Conservation (phyloP, 2,113 vertebrate species). For the Notechis scutatus region DNA sequence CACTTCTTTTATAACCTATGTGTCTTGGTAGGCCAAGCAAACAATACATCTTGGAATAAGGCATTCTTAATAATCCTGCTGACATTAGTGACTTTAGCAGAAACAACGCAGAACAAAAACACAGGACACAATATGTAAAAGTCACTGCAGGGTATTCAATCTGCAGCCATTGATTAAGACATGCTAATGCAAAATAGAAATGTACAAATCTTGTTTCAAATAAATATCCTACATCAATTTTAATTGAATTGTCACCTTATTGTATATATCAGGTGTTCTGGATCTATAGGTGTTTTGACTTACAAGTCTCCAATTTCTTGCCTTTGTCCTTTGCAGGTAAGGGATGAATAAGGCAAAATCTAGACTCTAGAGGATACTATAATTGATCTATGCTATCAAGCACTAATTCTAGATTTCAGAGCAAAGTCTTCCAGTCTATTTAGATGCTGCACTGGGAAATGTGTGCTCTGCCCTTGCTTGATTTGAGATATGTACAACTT, state of each 20-base stretch:
- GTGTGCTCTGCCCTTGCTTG: not conserved
- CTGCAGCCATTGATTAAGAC: not conserved
- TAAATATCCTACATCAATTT: not conserved
- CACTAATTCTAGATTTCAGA: not conserved
- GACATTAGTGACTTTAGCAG: not conserved
- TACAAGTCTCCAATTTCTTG: not conserved
- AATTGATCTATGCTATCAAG: not conserved
- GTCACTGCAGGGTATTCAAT: not conserved
- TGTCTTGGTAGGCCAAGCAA: constrained; percentile 58
- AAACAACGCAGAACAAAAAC: not conserved
- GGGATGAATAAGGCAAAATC: not conserved
- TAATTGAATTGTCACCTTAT: not conserved
- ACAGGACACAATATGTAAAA: not conserved
- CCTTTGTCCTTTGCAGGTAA: not conserved
- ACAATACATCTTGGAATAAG: constrained; percentile 51
- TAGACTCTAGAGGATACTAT: not conserved
- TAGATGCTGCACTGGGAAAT: not conserved
- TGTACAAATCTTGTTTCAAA: not conserved
- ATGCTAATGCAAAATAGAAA: not conserved
- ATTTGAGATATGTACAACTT: not conserved
- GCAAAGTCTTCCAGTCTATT: not conserved
- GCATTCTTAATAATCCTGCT: constrained; percentile 39
- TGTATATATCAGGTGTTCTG: not conserved
- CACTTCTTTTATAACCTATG: constrained; percentile 58
- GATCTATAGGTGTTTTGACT: not conserved